Base-by-base conservation (phyloP, 2,888 invertebrate genomes). In the Syritta pipiens region DNA sequence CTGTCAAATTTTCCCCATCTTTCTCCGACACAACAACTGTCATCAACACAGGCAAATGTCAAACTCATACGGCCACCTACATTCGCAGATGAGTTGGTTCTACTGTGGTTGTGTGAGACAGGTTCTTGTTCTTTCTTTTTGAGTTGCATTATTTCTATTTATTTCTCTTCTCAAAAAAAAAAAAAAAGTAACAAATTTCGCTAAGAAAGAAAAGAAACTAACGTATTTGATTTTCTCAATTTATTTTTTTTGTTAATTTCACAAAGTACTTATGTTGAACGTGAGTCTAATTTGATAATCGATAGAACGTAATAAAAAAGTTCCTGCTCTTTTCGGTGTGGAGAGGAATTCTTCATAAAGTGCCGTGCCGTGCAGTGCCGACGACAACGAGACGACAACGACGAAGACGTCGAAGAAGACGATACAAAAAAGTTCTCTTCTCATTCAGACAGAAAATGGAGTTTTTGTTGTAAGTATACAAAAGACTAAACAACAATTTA, bases 381-480 rank as follows among this genome's bases (percentile, higher is more conserved):
- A 62, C 67, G 42, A 65, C 10, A 49, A 24, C 51, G 53, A 53
- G 42, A 53, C 42, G 40, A 62, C 67, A 65, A 40, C 2, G n/a
- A 51, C 55, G 24, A 55, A 10, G 30, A 67, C 5, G n/a, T n/a
- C n/a, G n/a, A 49, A 10, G 30, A 42, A 53, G 30, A 49, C 22
- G 32, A 51, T 37, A 46, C 63, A 72, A 72, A 62, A 74, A 19
- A n/a, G n/a, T n/a, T n/a, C n/a, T n/a, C n/a, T 49, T 55, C 28
- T 63, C 44, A 32, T 55, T 68, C 68, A 71, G 81, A 82, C 60
- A 68, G 82, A 83, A 82, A 83, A 88, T 88, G 88, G 88, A 88
- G 83, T 88, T 88, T 85, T 85, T 88, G 83, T 88, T 88, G 88
- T 88, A 86, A 88, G 88, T 87, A 85, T 35, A 72, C 4, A 32